Conservation (phyloP, 2,888 invertebrate species). For the Pristionchus exspectatus region DNA sequence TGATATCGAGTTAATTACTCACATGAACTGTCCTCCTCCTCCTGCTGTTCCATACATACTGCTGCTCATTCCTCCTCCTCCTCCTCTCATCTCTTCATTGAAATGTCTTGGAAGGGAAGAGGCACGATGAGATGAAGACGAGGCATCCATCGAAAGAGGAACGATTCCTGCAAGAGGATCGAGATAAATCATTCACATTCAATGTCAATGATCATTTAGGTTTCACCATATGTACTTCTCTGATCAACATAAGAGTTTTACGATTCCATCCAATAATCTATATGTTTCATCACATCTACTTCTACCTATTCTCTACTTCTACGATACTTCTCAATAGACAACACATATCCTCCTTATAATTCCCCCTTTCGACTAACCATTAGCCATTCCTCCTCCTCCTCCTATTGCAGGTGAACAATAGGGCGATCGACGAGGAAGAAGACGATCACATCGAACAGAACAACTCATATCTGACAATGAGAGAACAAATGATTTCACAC, state of each 20-base stretch:
- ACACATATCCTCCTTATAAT: not conserved
- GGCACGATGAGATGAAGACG: slow-evolving; percentile 7
- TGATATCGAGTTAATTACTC: not conserved
- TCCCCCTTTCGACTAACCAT: not conserved
- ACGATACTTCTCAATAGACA: not conserved
- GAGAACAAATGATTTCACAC: no score
- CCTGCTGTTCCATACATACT: slow-evolving; percentile 25
- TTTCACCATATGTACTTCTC: not conserved
- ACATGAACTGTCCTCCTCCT: slow-evolving; percentile 38
- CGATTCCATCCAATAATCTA: no score
- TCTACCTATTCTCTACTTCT: not conserved
- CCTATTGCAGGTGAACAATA: slow-evolving; percentile 14
- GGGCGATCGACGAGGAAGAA: slow-evolving; percentile 50
- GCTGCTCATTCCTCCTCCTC: slow-evolving; percentile 33
- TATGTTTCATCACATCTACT: not conserved
- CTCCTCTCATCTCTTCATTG: not conserved
- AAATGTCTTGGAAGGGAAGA: slow-evolving; percentile 17
- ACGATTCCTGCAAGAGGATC: not conserved
- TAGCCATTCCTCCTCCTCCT: slow-evolving; percentile 15
- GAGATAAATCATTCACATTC: not conserved
- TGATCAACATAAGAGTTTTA: no score
- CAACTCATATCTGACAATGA: slow-evolving; percentile 20
- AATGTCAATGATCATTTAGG: not conserved
- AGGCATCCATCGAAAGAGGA: not conserved
- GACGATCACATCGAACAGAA: slow-evolving; percentile 17